Evolutionary conservation across 2,888 invertebrate species (phyloP).

Genomic region (Euplexia lucipara): DNA sequence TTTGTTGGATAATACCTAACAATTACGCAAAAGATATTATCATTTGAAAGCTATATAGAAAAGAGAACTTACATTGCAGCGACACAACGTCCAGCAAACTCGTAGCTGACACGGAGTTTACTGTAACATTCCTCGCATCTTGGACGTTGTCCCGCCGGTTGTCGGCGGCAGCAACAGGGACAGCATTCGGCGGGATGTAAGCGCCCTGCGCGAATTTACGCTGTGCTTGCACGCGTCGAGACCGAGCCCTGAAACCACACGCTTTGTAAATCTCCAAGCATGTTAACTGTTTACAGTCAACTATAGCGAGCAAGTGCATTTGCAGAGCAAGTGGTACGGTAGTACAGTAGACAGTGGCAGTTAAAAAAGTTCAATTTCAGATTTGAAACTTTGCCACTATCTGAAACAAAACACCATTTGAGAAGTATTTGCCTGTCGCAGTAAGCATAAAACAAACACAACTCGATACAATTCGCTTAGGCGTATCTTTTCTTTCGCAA

Average conservation of each 20-base stretch:
- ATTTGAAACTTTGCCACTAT: no score
- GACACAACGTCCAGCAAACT: constrained; percentile 67
- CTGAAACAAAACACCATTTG: no score
- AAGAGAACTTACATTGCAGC: constrained; percentile 62
- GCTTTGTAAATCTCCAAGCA: constrained; percentile 1
- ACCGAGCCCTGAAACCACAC: constrained; percentile 38
- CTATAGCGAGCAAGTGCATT: neutral
- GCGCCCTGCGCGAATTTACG: constrained; percentile 79
- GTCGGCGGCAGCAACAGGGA: neutral
- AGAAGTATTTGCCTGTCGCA: no score
- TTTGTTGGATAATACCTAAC: no score
- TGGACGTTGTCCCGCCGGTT: constrained; percentile 23
- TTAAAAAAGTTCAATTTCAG: no score
- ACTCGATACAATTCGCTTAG: no score
- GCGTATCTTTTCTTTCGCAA: no score
- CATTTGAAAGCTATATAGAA: neutral
- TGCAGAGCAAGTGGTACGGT: neutral
- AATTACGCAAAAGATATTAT: no score
- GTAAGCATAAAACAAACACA: no score
- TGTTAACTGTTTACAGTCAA: neutral
- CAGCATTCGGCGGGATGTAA: constrained; percentile 59
- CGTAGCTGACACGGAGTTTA: constrained; percentile 43
- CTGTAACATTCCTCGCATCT: constrained; percentile 26
- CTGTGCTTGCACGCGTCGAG: constrained; percentile 71
- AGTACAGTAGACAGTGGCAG: no score